These are phyloP conservation scores for Cosmia trapezina DNA, from an alignment of 2,888 invertebrate genomes.

Conservation along the genomic window DNA sequence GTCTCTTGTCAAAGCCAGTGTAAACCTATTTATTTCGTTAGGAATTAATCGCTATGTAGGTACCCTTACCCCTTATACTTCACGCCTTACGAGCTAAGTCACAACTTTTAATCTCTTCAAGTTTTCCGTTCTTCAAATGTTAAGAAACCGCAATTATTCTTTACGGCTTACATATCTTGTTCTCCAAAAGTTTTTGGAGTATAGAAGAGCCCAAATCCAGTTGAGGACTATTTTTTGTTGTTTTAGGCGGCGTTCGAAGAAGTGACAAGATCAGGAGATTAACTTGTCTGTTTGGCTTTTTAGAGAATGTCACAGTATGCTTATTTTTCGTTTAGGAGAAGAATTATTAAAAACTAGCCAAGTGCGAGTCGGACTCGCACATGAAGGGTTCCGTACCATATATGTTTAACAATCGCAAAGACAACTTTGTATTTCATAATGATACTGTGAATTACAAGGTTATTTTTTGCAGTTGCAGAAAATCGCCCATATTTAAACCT, in stretches of 20 bases:
- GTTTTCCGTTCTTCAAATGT: conserved; percentile 37
- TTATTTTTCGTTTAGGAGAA: background rate
- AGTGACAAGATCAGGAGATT: background rate
- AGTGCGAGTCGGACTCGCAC: too few relatives aligned
- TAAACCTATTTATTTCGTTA: conserved; percentile 29
- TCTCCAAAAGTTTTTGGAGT: conserved; percentile 21
- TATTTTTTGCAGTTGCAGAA: too few relatives aligned
- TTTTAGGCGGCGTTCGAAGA: background rate
- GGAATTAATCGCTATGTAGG: conserved; percentile 23
- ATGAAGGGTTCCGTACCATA: too few relatives aligned
- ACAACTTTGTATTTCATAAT: too few relatives aligned
- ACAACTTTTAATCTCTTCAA: conserved; percentile 43
- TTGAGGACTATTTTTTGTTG: background rate
- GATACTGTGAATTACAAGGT: too few relatives aligned
- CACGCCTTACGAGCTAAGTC: conserved; percentile 11
- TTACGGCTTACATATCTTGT: conserved; percentile 40
- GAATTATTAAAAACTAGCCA: background rate
- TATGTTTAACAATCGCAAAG: too few relatives aligned
- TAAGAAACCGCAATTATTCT: conserved; percentile 50
- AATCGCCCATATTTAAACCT: too few relatives aligned
- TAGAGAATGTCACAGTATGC: background rate
- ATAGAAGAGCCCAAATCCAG: conserved; percentile 3
- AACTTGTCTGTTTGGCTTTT: background rate
- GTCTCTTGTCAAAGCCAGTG: conserved; percentile 2
- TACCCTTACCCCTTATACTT: conserved; percentile 35